Conservation (phyloP, 1,140 invertebrate genomes). For the Myzus persicae region DNA sequence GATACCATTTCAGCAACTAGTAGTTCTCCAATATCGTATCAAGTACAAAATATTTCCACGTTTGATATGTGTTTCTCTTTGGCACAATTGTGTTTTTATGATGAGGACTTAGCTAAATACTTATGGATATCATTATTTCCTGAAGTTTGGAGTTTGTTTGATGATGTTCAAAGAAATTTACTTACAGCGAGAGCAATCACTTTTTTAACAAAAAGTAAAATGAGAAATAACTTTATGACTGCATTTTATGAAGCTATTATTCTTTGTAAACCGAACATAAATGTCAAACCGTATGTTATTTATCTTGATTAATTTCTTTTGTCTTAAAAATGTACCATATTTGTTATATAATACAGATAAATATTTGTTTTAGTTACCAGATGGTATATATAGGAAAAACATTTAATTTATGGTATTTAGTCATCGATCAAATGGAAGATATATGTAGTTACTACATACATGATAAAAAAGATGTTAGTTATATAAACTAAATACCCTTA, state of each 20-base stretch:
- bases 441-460: neutral
- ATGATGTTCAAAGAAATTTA: neutral
- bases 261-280: slow-evolving; percentile 34
- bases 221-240: slow-evolving; percentile 44
- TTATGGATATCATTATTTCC: slow-evolving; percentile 28
- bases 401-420: slow-evolving; percentile 41
- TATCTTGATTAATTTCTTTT: neutral
- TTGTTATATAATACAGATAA: neutral
- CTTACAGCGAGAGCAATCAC: neutral
- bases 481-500: neutral
- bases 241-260: slow-evolving; percentile 47
- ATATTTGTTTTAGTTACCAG: slow-evolving; percentile 6
- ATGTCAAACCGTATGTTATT: slow-evolving; percentile 40
- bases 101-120: slow-evolving; percentile 22
- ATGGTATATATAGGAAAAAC: slow-evolving; percentile 37
- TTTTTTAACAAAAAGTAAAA: slow-evolving; percentile 34
- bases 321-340: neutral
- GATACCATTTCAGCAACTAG: neutral
- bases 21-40: neutral
- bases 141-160: slow-evolving; percentile 15
- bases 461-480: slow-evolving; percentile 42
- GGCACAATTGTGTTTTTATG: slow-evolving; percentile 28
- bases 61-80: slow-evolving; percentile 19
- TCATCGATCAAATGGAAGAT: slow-evolving; percentile 37
- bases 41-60: neutral